Evolutionary conservation across 2,888 invertebrate species (phyloP), one percentile per base, ranked within the genome.

Genomic region (Polydrusus pterygomalis): DNA sequence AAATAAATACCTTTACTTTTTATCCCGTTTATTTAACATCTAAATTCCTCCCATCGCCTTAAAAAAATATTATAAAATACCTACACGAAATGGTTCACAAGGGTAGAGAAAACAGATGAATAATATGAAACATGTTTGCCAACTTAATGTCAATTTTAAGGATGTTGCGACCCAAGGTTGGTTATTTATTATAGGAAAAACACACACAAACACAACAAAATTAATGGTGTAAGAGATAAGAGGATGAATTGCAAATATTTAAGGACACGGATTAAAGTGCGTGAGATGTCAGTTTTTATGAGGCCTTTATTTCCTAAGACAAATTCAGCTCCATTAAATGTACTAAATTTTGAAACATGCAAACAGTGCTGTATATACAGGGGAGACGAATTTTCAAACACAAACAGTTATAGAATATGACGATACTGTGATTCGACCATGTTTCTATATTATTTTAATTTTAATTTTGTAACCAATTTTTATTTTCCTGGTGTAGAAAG

Each of bases 41-140:
- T 25, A 20, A 13, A n/a, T 30, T 54, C n/a, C n/a, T n/a, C 54
- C 30, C 25, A 6, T 51, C 20, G 13, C 7, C 15, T n/a, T 18
- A 54, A 25, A 54, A 54, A 54, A 25, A 54, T 25, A 54, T 54
- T 30, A 54, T n/a, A n/a, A 54, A 30, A 54, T 8, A 54, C 25
- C 25, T n/a, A n/a, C 54, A 25, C 54, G 54, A 11, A n/a, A 30
- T 30, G 25, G 25, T 54, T 54, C 30, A n/a, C 17, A 30, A 25
- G 30, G 30, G 54, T 54, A 30, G 54, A 54, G n/a, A n/a, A 54
- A 54, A 54, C 30, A 54, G 18, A 51, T 54, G n/a, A 54, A 54
- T 54, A 54, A 54, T n/a, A 30, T 30, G 17, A n/a, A 54, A 25
- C 54, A 54, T 30, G n/a, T 25, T 54, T 54, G 54, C 54, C 30